These are phyloP conservation scores for Lasioglossum lativentre DNA, from an alignment of 2,888 invertebrate species.

Conservation along the genomic window DNA sequence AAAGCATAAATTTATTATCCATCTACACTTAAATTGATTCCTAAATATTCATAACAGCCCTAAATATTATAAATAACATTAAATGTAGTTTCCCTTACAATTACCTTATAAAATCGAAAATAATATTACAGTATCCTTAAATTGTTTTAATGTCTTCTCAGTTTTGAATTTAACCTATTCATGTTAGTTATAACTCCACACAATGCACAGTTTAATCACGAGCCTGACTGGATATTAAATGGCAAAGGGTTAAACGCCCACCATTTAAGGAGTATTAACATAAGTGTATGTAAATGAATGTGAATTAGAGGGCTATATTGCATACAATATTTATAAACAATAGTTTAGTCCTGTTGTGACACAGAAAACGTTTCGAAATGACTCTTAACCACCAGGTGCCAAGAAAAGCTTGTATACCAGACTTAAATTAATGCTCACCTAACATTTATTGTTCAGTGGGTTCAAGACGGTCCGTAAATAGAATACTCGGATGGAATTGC, in stretches of 20 bases:
- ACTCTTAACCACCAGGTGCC: not conserved
- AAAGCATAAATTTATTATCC: not conserved
- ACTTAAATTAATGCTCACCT: slow-evolving; percentile 17
- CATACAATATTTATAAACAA: not conserved
- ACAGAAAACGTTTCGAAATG: not conserved
- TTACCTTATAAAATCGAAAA: not conserved
- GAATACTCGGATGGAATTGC: not conserved
- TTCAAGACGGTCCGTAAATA: slow-evolving; percentile 9
- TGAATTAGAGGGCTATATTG: not conserved
- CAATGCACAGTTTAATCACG: not conserved
- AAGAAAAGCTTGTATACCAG: slow-evolving; percentile 10
- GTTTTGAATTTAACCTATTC: not conserved
- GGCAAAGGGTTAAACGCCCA: not conserved
- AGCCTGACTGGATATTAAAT: not conserved
- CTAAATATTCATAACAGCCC: not conserved
- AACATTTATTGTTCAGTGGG: not conserved
- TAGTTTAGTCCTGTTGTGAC: not conserved
- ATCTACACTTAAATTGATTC: not conserved
- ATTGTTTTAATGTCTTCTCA: not conserved
- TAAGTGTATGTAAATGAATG: not conserved
- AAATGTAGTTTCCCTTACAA: not conserved
- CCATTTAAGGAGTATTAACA: not conserved
- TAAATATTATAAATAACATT: too few relatives aligned
- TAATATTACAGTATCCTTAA: not conserved
- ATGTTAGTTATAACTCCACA: not conserved